Base-by-base conservation (phyloP, 2,888 invertebrate species). In the Aromia moschata region DNA sequence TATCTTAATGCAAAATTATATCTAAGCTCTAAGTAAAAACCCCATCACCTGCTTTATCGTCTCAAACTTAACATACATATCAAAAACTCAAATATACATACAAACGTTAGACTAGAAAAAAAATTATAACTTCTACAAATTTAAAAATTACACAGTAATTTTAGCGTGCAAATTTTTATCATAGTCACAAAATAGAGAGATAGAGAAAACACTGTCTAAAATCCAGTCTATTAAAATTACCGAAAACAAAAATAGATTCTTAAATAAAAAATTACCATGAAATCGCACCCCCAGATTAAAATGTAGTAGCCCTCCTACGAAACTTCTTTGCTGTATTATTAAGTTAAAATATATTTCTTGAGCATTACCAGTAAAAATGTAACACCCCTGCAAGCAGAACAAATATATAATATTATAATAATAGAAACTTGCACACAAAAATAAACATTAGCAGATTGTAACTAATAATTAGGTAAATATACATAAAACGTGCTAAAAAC, bases 401-500 rank as follows among this genome's bases (percentile, higher is more conserved):
- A 71, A 71, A 66, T 70, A 69, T 62, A 67, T 67, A 71, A 68
- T 64, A 67, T 69, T 65, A 66, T 62, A 71, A 71, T 74, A 73
- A 71, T 73, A 75, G 70, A 74, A 76, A 76, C 73, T 76, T 76
- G 74, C 77, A 77, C 77, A 78, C 77, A 77, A 75, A 72, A 73
- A 66, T 74, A 73, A 72, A 75, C 74, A 74, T n/a, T 74, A 74
- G 71, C 71, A 69, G 71, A 69, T 67, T 67, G 67, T 68, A 73
- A 72, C 60, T 58, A 45, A 59, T 63, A 59, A 65, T 60, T 60
- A 56, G 66, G 65, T 60, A 58, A 66, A 70, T 62, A 56, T 65
- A 60, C 65, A 60, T 56, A 64, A 55, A 58, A 62, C 58, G 56
- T 60, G 73, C 73, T 70, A 64, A 55, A 43, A 62, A 73, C 71